Percentiles rank a stretch among this genome's conserved stretches.
These are phyloP conservation scores for Lates calcarifer DNA, from an alignment of 2,113 vertebrate species.

Conservation along the genomic window DNA sequence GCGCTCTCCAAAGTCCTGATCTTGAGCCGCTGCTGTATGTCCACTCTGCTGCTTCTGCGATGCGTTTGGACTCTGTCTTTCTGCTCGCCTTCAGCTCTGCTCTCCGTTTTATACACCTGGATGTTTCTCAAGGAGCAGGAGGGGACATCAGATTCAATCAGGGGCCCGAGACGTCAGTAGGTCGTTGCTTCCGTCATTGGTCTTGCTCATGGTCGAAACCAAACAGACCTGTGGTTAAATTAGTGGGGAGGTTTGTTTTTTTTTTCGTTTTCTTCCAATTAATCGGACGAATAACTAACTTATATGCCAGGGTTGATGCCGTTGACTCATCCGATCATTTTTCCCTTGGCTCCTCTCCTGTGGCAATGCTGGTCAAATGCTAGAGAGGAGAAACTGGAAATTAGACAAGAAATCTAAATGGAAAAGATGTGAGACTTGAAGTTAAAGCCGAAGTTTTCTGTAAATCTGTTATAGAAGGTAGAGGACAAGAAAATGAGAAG, in stretches of 20 bases:
- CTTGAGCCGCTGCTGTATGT: conserved; percentile 66
- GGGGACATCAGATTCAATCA: conserved; percentile 75
- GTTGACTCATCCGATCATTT: conserved; percentile 71
- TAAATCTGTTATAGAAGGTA: background rate
- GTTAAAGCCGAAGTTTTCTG: background rate
- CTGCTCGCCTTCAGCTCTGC: conserved; percentile 61
- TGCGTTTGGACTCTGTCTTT: conserved; percentile 71
- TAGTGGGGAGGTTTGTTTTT: conserved; percentile 30
- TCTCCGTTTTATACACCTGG: conserved; percentile 90
- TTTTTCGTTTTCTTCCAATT: conserved; percentile 52
- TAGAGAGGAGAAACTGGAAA: too few relatives aligned
- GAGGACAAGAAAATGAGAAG: background rate
- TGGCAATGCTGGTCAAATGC: background rate
- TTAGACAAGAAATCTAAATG: background rate
- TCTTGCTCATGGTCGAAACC: conserved; percentile 73
- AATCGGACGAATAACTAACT: conserved; percentile 60
- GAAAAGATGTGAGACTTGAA: background rate
- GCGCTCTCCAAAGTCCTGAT: conserved; percentile 85
- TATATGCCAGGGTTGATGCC: conserved; percentile 40
- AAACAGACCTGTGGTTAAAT: conserved; percentile 60
- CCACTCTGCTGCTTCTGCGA: conserved; percentile 56
- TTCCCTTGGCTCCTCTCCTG: background rate
- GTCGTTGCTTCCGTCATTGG: conserved; percentile 86
- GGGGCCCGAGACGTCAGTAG: conserved; percentile 89
- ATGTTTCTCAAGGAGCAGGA: conserved; percentile 73